These are phyloP conservation scores for Pterois miles DNA, from an alignment of 2,797 vertebrate species.

Conservation along the genomic window DNA sequence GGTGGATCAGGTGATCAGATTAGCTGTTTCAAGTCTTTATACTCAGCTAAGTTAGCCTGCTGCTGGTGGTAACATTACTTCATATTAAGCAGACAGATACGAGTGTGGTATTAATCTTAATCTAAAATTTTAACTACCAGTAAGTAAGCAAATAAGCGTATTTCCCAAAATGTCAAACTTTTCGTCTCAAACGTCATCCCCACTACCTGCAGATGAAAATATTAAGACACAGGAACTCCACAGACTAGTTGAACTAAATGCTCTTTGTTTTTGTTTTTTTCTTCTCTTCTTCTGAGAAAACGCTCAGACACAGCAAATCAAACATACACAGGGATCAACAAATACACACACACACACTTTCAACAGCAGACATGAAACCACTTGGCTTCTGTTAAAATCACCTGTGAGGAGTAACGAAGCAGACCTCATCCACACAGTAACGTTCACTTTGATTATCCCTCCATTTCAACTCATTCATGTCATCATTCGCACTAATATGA, in stretches of 20 bases:
- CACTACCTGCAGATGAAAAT: slow-evolving; percentile 59
- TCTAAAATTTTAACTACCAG: neutral
- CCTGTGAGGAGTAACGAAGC: slow-evolving; percentile 25
- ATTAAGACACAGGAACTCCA: slow-evolving; percentile 64
- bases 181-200: slow-evolving; percentile 51
- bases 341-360: slow-evolving; percentile 33
- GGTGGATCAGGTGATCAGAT: neutral
- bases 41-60: slow-evolving; percentile 1
- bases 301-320: slow-evolving; percentile 59
- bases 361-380: slow-evolving; percentile 45
- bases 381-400: slow-evolving; percentile 44
- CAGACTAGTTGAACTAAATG: slow-evolving; percentile 44
- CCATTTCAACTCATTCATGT: slow-evolving; percentile 24
- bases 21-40: neutral
- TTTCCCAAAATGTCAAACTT: slow-evolving; percentile 15
- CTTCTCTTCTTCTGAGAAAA: slow-evolving; percentile 40
- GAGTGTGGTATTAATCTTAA: neutral
- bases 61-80: neutral
- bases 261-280: slow-evolving; percentile 24
- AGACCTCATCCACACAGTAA: slow-evolving; percentile 38
- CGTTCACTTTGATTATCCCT: slow-evolving; percentile 29
- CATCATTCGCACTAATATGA: slow-evolving; percentile 26
- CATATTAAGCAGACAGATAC: neutral
- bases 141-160: neutral
- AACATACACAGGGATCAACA: slow-evolving; percentile 51